Evolutionary conservation across 2,113 vertebrate genomes (phyloP).

Genomic region (Pachyramphus minor): DNA sequence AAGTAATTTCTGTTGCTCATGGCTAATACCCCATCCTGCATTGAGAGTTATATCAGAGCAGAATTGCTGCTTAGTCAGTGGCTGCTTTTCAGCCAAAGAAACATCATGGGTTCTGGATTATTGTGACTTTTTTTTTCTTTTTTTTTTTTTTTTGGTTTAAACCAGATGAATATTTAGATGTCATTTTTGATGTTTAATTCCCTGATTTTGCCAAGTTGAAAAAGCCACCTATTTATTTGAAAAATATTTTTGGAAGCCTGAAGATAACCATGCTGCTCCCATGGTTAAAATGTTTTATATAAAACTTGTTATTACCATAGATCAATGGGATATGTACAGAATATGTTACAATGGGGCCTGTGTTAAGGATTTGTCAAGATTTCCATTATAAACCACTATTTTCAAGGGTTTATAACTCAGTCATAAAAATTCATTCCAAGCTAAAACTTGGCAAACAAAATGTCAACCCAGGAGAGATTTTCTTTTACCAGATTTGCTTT

Average conservation of each 20-base stretch:
- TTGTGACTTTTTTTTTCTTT: not conserved
- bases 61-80: conserved; percentile 39
- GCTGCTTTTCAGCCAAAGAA: conserved; percentile 13
- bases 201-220: conserved; percentile 20
- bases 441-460: conserved; percentile 62
- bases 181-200: not conserved
- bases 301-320: conserved; percentile 45
- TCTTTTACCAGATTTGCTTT: conserved; percentile 63
- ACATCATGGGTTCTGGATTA: conserved; percentile 14
- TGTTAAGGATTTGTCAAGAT: conserved; percentile 69
- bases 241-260: conserved; percentile 51
- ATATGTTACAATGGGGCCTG: conserved; percentile 59
- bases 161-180: conserved; percentile 2
- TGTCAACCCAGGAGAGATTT: conserved; percentile 59
- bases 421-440: conserved; percentile 64
- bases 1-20: conserved; percentile 23
- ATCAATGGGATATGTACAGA: conserved; percentile 56
- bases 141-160: not conserved
- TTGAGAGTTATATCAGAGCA: not conserved
- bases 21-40: not conserved
- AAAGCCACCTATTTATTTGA: conserved; percentile 46
- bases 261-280: conserved; percentile 15
- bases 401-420: conserved; percentile 51
- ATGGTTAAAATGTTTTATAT: conserved; percentile 45
- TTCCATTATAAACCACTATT: conserved; percentile 69